A percentile compares a stretch with the other conserved stretches of the same genome.
These are phyloP conservation scores for Pungitius pungitius DNA, from an alignment of 2,113 vertebrate genomes.

Conservation along the genomic window DNA sequence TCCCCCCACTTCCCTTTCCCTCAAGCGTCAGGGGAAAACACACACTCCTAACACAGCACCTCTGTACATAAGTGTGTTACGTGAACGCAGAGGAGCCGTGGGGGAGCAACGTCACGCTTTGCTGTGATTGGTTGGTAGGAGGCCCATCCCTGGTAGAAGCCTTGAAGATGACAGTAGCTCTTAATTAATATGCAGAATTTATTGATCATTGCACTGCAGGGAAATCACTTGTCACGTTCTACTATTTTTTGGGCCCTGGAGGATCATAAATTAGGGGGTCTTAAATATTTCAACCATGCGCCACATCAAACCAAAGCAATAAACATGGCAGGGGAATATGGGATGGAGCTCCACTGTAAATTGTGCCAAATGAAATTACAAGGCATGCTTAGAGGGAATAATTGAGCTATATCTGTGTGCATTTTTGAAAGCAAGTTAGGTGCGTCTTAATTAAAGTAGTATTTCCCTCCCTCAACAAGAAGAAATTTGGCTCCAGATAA, in stretches of 20 bases:
- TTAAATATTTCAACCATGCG: conserved; percentile 59
- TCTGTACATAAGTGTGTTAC: conserved; percentile 38
- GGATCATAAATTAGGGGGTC: conserved; percentile 54
- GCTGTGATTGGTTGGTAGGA: conserved; percentile 44
- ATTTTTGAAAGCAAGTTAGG: conserved; percentile 27
- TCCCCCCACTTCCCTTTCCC: too few species aligned
- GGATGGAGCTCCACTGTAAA: conserved; percentile 40
- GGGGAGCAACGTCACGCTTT: background rate
- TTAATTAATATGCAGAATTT: conserved; percentile 81
- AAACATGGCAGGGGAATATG: conserved; percentile 59
- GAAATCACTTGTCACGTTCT: conserved; percentile 73
- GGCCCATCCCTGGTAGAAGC: conserved; percentile 53
- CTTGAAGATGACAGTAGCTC: conserved; percentile 71
- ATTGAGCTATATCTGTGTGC: background rate
- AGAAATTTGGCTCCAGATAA: conserved; percentile 23
- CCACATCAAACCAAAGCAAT: conserved; percentile 48
- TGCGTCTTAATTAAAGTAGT: conserved; percentile 37
- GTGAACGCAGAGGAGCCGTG: background rate
- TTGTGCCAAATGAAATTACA: conserved; percentile 53
- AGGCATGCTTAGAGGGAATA: conserved; percentile 8
- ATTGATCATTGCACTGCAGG: conserved; percentile 76
- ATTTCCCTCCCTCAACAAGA: conserved; percentile 22
- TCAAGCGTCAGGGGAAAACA: background rate
- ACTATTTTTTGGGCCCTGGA: conserved; percentile 45
- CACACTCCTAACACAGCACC: conserved; percentile 13